These are phyloP conservation scores for Tricholaema leucomelas DNA, from an alignment of 2,113 vertebrate species.

Conservation along the genomic window DNA sequence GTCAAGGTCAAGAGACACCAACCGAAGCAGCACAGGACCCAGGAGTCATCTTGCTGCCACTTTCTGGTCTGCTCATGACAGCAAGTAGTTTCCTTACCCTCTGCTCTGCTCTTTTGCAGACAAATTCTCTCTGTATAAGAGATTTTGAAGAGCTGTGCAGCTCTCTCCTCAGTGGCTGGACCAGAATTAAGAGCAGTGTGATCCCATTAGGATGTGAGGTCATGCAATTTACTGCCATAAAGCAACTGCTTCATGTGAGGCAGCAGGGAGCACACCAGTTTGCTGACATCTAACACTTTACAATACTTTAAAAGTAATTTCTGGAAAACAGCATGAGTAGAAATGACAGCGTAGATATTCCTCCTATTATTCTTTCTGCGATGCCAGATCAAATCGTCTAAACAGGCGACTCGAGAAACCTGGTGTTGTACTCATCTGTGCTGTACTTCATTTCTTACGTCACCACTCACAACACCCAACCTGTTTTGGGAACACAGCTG, in stretches of 20 bases:
- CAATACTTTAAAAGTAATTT: neutral
- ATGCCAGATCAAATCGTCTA: neutral
- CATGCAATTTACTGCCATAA: conserved; percentile 14
- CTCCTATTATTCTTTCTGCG: neutral
- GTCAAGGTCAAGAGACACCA: neutral
- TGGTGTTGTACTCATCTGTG: neutral
- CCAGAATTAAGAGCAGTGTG: neutral
- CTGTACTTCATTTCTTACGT: neutral
- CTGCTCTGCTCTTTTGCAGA: neutral
- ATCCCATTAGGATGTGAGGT: neutral
- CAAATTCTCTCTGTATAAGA: neutral
- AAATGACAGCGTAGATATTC: neutral
- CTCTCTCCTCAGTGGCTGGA: neutral
- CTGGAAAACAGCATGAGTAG: neutral
- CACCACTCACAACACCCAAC: neutral
- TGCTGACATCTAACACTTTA: neutral
- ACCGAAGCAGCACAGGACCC: neutral
- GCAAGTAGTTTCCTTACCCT: neutral
- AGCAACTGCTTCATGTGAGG: neutral
- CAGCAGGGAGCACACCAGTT: neutral
- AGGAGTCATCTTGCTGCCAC: neutral
- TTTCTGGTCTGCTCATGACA: neutral
- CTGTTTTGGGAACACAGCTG: neutral
- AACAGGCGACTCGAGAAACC: neutral
- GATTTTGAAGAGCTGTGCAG: neutral